Evolutionary conservation across 2,797 vertebrate genomes (phyloP).

Genomic region (Acanthopagrus latus): DNA sequence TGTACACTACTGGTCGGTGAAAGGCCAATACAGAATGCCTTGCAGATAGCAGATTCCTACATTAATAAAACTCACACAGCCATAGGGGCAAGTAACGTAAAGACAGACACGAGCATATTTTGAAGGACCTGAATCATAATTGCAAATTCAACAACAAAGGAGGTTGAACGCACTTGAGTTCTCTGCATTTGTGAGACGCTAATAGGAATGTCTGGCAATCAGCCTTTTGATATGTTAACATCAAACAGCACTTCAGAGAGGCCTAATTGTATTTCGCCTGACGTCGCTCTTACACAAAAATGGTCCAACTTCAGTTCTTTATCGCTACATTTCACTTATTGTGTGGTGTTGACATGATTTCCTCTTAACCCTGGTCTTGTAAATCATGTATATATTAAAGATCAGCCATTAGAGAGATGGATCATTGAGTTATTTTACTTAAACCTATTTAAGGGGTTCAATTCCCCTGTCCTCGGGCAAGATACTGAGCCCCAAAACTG

Average conservation of each 20-base stretch:
- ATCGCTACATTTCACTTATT: neutral
- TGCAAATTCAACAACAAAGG: slow-evolving; percentile 22
- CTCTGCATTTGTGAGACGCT: slow-evolving; percentile 17
- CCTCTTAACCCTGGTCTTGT: neutral
- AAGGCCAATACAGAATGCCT: neutral
- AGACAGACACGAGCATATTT: neutral
- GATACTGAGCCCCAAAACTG: too few species aligned
- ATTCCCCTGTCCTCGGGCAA: too few species aligned
- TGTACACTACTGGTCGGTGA: slow-evolving; percentile 60
- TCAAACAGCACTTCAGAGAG: slow-evolving; percentile 17
- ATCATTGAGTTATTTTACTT: neutral
- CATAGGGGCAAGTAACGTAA: neutral
- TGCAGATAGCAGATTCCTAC: neutral
- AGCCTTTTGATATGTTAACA: slow-evolving; percentile 34
- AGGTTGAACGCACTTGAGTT: slow-evolving; percentile 7
- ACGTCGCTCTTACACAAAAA: neutral
- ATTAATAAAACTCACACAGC: neutral
- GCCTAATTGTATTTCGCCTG: neutral
- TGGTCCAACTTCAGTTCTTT: neutral
- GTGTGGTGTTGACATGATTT: neutral
- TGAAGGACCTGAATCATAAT: slow-evolving; percentile 22
- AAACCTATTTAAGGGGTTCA: neutral
- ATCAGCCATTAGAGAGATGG: neutral
- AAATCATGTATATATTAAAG: neutral
- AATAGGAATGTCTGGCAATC: slow-evolving; percentile 18